Base-by-base conservation (phyloP, 2,113 vertebrate species). In the Salminus brasiliensis region DNA sequence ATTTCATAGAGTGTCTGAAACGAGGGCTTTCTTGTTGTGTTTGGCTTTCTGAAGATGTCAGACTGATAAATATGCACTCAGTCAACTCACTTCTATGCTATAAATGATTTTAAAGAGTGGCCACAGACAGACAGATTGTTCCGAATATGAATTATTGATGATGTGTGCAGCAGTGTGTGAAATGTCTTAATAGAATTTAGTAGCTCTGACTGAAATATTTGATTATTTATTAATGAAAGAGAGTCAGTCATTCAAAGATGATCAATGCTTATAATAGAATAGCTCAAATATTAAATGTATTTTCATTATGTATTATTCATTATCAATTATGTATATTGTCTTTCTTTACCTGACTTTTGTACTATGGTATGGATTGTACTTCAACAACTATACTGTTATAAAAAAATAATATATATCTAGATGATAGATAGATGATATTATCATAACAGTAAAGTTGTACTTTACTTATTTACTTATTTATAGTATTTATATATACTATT, bases 1-100 rank as follows among this genome's bases (percentile, higher is more conserved):
- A 81, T 74, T 76, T 77, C 10, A 66, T 27, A 65, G 55, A 32
- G 21, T 6, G 8, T 23, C 21, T 75, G 27, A n/a, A n/a, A n/a
- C n/a, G n/a, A 52, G 41, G 18, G 29, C 21, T 76, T 1, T 10
- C 32, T 66, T 60, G 13, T 52, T 63, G 39, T 45, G n/a, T 39
- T 47, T 65, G 60, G 36, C 25, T 72, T 60, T 43, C 30, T 57
- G 5, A 32, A 65, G 43, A 52, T 80, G 52, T 62, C 66, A 74
- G 13, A 47, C 43, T 47, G 30, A 74, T 47, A 52, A 15, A 32
- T 68, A 69, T 34, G 49, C 49, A 72, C 80, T 82, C 60, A 0
- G 25, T 72, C 47, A 53, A 45, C 4, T 36, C 55, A 16, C 23
- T 57, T 49, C 16, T 23, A 13, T 62, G 23, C 30, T 34, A 25